Percentiles rank a stretch among this genome's conserved stretches.
These are phyloP conservation scores for Sinocyclocheilus grahami DNA, from an alignment of 2,113 vertebrate species.

Conservation along the genomic window DNA sequence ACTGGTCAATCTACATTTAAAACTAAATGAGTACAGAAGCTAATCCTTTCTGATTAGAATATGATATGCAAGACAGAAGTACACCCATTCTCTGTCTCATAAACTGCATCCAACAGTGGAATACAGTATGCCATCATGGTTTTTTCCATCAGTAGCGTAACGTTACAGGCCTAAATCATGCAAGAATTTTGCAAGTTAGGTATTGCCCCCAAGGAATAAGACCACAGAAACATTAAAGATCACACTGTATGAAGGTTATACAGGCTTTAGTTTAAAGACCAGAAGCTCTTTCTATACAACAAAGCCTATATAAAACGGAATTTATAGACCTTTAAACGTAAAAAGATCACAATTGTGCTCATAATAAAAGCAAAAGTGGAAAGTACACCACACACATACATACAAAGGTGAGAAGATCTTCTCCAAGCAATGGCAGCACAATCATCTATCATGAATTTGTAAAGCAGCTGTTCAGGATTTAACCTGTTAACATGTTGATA, in stretches of 20 bases:
- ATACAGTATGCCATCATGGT: slow-evolving; percentile 46
- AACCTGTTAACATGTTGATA: slow-evolving; percentile 12
- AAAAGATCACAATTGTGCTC: background rate
- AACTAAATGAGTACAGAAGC: background rate
- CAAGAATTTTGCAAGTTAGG: slow-evolving; percentile 41
- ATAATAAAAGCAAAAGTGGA: slow-evolving; percentile 16
- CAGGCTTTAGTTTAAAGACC: background rate
- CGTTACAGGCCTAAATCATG: slow-evolving; percentile 38
- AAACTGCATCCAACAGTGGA: slow-evolving; percentile 34
- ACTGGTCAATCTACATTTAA: background rate
- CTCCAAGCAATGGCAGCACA: background rate
- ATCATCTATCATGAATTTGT: slow-evolving; percentile 7
- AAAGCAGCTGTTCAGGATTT: background rate
- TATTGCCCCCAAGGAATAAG: slow-evolving; percentile 28
- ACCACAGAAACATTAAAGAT: slow-evolving; percentile 16
- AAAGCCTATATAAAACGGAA: background rate
- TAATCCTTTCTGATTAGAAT: background rate
- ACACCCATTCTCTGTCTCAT: background rate
- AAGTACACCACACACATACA: background rate
- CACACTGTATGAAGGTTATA: background rate
- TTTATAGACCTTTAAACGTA: background rate
- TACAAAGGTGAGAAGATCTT: slow-evolving; percentile 27
- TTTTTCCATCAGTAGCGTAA: slow-evolving; percentile 49
- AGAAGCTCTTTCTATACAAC: background rate
- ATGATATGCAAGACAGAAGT: background rate